Percentiles rank a stretch among this genome's conserved stretches.
These are phyloP conservation scores for Ophioninae sp. DNA, from an alignment of 2,888 invertebrate genomes.

Conservation along the genomic window DNA sequence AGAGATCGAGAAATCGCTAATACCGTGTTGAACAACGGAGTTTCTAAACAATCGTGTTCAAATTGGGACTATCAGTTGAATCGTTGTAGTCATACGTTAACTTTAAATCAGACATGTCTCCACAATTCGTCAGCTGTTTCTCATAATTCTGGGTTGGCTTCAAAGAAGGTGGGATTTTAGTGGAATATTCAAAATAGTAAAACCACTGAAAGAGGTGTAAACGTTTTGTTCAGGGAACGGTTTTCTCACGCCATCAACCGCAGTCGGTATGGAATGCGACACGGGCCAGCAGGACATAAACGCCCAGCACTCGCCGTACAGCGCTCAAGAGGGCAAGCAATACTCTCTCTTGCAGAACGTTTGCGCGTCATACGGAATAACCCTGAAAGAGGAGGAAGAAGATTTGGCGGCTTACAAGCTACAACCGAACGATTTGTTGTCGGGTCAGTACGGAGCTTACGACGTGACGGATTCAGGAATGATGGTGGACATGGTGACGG, in stretches of 20 bases:
- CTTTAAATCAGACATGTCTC: too few relatives aligned
- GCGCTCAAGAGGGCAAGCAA: constrained; percentile 84
- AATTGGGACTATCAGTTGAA: too few relatives aligned
- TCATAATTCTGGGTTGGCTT: background rate
- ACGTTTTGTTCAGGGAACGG: constrained; percentile 29
- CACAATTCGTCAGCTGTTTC: too few relatives aligned
- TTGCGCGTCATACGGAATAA: constrained; percentile 88
- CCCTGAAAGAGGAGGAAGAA: constrained; percentile 89
- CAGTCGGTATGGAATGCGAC: constrained; percentile 89
- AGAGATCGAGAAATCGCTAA: too few relatives aligned
- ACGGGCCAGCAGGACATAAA: constrained; percentile 85
- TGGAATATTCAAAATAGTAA: background rate
- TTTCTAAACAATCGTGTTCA: too few relatives aligned
- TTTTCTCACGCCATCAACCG: constrained; percentile 86
- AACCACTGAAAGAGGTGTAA: background rate
- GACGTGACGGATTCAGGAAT: constrained; percentile 87
- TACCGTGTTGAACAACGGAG: too few relatives aligned
- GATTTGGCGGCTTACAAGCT: constrained; percentile 89
- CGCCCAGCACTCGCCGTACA: constrained; percentile 77
- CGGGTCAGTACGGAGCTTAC: constrained; percentile 84
- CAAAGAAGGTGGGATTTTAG: background rate
- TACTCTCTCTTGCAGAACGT: constrained; percentile 90
- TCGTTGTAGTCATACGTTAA: too few relatives aligned
- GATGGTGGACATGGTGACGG: constrained; percentile 91
- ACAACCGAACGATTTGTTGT: constrained; percentile 85